These are phyloP conservation scores for Prionace glauca DNA, from an alignment of 2,797 vertebrate genomes.

Conservation along the genomic window DNA sequence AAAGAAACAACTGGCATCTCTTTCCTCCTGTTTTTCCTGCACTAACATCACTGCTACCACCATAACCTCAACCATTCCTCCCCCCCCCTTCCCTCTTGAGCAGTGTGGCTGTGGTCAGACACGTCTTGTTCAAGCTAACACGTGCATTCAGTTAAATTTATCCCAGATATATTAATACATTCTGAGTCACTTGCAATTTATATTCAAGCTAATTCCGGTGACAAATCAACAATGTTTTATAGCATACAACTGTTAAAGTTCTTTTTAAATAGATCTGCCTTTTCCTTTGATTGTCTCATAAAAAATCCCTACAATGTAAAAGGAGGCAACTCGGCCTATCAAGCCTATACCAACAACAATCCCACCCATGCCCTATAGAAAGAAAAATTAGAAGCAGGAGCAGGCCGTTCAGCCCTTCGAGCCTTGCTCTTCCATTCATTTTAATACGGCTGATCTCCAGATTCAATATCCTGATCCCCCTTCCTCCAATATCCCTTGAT, in stretches of 20 bases:
- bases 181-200: not conserved
- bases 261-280: not conserved
- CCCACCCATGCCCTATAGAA: too few relatives aligned
- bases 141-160: not conserved
- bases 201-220: not conserved
- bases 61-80: not conserved
- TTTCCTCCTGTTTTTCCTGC: not conserved
- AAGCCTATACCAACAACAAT: too few relatives aligned
- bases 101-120: not conserved
- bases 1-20: not conserved
- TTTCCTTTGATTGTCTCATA: not conserved
- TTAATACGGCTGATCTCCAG: too few relatives aligned
- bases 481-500: too few relatives aligned
- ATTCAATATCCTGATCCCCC: too few relatives aligned
- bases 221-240: not conserved
- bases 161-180: not conserved
- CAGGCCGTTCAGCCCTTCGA: too few relatives aligned
- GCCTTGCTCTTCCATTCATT: too few relatives aligned
- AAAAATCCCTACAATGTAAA: too few relatives aligned
- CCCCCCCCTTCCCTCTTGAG: not conserved
- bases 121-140: not conserved
- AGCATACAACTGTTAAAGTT: not conserved
- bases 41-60: too few relatives aligned
- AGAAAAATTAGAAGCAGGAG: too few relatives aligned
- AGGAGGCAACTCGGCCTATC: too few relatives aligned